Evolutionary conservation across 2,888 invertebrate genomes (phyloP).

Genomic region (Metopia argyrocephala): DNA sequence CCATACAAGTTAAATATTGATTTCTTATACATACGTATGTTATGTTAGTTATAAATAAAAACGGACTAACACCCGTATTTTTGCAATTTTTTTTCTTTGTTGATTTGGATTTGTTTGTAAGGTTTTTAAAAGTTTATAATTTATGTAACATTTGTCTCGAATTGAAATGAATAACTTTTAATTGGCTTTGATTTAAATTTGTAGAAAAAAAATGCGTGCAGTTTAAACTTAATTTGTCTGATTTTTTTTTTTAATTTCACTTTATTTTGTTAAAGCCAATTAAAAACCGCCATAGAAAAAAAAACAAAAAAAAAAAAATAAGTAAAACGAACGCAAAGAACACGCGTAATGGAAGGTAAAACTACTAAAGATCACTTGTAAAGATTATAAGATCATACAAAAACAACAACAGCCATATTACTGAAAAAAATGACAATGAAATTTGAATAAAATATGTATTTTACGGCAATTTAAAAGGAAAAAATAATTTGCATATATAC

Average conservation of each 20-base stretch:
- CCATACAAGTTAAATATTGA: too few species aligned
- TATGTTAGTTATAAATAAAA: too few species aligned
- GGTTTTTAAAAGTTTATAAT: background rate
- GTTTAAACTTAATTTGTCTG: constrained; percentile 1
- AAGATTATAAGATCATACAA: constrained; percentile 59
- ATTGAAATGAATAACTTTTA: constrained; percentile 32
- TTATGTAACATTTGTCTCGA: background rate
- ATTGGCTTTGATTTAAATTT: constrained; percentile 39
- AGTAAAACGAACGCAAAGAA: background rate
- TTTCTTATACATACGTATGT: too few species aligned
- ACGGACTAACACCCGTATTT: too few species aligned
- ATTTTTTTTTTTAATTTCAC: background rate
- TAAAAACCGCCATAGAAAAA: constrained; percentile 25
- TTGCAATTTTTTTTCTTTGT: background rate
- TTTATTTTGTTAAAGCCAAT: constrained; percentile 19
- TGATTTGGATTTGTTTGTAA: background rate
- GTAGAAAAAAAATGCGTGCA: constrained; percentile 12
- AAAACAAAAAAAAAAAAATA: background rate
- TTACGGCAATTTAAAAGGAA: constrained; percentile 36
- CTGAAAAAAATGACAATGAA: constrained; percentile 20
- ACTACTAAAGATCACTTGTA: constrained; percentile 46
- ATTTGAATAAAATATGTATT: constrained; percentile 44
- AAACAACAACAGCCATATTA: background rate
- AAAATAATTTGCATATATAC: background rate
- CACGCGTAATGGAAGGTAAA: constrained; percentile 37